These are phyloP conservation scores for Bilobella aurantiaca DNA, from an alignment of 1,140 invertebrate species.

Conservation along the genomic window DNA sequence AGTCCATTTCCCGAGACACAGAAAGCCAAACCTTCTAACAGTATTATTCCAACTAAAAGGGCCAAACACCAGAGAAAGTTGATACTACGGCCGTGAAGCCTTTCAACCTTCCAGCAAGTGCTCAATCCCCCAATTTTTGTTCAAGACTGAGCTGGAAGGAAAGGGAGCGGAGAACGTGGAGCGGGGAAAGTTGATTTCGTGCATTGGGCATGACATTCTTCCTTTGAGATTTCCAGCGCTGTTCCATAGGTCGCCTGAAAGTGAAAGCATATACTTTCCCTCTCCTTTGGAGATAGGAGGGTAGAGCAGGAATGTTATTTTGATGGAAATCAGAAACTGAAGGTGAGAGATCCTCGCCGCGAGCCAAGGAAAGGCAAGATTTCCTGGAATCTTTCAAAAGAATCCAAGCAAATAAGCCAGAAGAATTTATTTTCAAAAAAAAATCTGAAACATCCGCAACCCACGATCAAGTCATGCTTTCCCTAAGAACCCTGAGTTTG, in stretches of 20 bases:
- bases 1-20: too few species aligned
- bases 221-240: too few species aligned
- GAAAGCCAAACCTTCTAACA: too few species aligned
- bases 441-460: neutral
- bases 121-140: too few species aligned
- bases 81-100: too few species aligned
- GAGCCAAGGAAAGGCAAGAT: neutral
- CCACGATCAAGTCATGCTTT: too few species aligned
- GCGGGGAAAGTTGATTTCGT: neutral
- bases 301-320: neutral
- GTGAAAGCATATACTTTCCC: neutral
- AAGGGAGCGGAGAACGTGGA: neutral
- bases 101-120: too few species aligned
- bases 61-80: too few species aligned
- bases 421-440: neutral
- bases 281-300: neutral
- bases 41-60: too few species aligned
- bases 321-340: neutral
- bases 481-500: too few species aligned
- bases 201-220: neutral
- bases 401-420: neutral
- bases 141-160: neutral
- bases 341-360: neutral
- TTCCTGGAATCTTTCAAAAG: neutral
- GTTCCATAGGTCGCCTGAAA: too few species aligned